These are phyloP conservation scores for Apantesis nais DNA, from an alignment of 2,888 invertebrate genomes.

Conservation along the genomic window DNA sequence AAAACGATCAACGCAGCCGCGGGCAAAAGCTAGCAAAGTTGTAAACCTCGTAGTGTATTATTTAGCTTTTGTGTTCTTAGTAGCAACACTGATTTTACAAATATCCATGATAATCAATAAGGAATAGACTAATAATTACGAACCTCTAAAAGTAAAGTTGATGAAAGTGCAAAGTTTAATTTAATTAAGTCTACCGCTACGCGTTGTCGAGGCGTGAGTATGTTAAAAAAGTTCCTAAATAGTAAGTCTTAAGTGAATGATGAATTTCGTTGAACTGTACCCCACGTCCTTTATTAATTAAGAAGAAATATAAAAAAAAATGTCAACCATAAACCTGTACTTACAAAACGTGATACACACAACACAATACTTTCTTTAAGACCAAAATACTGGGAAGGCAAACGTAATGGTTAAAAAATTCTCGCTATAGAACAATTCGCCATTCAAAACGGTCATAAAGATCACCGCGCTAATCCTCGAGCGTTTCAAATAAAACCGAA, in stretches of 20 bases:
- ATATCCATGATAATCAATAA: not conserved
- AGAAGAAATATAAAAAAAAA: not conserved
- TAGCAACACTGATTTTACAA: not conserved
- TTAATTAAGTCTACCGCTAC: not conserved
- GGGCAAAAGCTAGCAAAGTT: too few relatives aligned
- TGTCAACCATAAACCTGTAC: slow-evolving; percentile 30
- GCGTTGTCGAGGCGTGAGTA: not conserved
- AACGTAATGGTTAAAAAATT: slow-evolving; percentile 54
- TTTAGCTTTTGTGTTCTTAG: too few relatives aligned
- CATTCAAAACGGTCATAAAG: slow-evolving; percentile 71
- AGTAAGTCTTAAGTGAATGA: not conserved
- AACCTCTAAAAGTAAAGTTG: too few relatives aligned
- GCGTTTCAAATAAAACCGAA: slow-evolving; percentile 69
- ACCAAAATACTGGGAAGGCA: slow-evolving; percentile 57
- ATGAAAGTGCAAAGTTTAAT: too few relatives aligned
- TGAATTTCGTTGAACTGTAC: not conserved
- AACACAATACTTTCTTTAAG: slow-evolving; percentile 48
- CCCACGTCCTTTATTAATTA: not conserved
- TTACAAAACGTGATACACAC: slow-evolving; percentile 52
- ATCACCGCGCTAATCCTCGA: slow-evolving; percentile 67
- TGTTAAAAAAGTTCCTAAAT: too few relatives aligned
- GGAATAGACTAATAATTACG: not conserved
- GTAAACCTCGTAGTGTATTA: too few relatives aligned
- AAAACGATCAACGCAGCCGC: not conserved
- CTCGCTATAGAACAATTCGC: slow-evolving; percentile 66